A percentile compares a stretch with the other conserved stretches of the same genome.
Evolutionary conservation across 2,888 invertebrate genomes (phyloP).

Genomic region (Galerucella nymphaeae): DNA sequence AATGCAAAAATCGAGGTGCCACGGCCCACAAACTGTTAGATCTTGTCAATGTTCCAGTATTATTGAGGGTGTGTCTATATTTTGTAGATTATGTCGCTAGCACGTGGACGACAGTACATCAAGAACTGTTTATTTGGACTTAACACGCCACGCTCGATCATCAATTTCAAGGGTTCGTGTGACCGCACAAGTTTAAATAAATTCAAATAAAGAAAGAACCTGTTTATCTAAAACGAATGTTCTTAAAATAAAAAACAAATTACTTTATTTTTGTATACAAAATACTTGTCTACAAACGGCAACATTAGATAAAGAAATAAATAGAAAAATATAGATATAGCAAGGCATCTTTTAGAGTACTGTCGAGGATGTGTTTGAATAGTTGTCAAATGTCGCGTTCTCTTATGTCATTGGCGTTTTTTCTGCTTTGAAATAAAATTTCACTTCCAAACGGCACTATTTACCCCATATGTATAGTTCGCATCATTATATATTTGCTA

Average conservation of each 20-base stretch:
- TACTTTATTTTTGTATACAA: not conserved
- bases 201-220: not conserved
- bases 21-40: conserved; percentile 42
- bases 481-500: not conserved
- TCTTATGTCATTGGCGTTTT: too few relatives aligned
- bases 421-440: too few relatives aligned
- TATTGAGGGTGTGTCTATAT: conserved; percentile 46
- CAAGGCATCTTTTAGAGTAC: too few relatives aligned
- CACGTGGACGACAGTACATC: conserved; percentile 42
- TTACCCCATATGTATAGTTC: not conserved
- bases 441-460: too few relatives aligned
- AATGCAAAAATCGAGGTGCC: conserved; percentile 50
- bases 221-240: not conserved
- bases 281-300: not conserved
- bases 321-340: too few relatives aligned
- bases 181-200: conserved; percentile 11
- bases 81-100: conserved; percentile 42
- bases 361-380: too few relatives aligned
- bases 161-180: conserved; percentile 28
- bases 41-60: conserved; percentile 42
- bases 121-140: conserved; percentile 36
- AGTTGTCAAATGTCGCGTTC: too few relatives aligned
- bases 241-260: not conserved
- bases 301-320: too few relatives aligned
- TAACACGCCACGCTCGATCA: conserved; percentile 35